Evolutionary conservation across 1,140 invertebrate genomes (phyloP).

Genomic region (Brachionus plicatilis): DNA sequence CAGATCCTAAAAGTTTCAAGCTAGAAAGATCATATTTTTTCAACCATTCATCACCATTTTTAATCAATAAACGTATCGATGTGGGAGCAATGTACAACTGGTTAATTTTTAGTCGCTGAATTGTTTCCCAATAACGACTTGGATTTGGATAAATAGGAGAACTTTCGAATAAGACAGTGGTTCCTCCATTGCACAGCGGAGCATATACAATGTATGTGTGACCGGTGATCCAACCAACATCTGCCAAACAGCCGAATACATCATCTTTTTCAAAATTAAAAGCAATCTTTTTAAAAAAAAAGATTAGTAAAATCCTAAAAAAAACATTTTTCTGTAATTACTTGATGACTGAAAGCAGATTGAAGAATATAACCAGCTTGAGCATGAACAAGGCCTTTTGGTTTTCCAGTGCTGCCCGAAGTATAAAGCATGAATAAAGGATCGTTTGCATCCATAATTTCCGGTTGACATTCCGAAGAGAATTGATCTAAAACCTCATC

Average conservation of each 20-base stretch:
- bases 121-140: slow-evolving; percentile 61
- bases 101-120: slow-evolving; percentile 58
- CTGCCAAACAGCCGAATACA: slow-evolving; percentile 61
- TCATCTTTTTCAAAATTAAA: slow-evolving; percentile 58
- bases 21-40: slow-evolving; percentile 53
- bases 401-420: slow-evolving; percentile 60
- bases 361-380: slow-evolving; percentile 61
- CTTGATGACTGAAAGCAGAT: slow-evolving; percentile 55
- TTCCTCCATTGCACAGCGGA: slow-evolving; percentile 60
- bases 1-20: slow-evolving; percentile 51
- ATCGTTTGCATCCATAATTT: slow-evolving; percentile 59
- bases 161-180: slow-evolving; percentile 60
- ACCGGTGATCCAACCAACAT: slow-evolving; percentile 63
- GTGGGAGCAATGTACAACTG: slow-evolving; percentile 62
- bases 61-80: slow-evolving; percentile 67
- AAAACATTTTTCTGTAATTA: not conserved
- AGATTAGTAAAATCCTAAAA: not conserved
- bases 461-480: slow-evolving; percentile 48
- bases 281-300: slow-evolving; percentile 44
- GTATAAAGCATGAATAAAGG: slow-evolving; percentile 61
- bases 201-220: slow-evolving; percentile 62
- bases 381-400: slow-evolving; percentile 60
- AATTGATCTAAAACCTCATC: slow-evolving; percentile 43
- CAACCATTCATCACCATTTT: slow-evolving; percentile 64
- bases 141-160: slow-evolving; percentile 60